Conservation (phyloP, 2,888 invertebrate species). For the Drosophila meridiana region DNA sequence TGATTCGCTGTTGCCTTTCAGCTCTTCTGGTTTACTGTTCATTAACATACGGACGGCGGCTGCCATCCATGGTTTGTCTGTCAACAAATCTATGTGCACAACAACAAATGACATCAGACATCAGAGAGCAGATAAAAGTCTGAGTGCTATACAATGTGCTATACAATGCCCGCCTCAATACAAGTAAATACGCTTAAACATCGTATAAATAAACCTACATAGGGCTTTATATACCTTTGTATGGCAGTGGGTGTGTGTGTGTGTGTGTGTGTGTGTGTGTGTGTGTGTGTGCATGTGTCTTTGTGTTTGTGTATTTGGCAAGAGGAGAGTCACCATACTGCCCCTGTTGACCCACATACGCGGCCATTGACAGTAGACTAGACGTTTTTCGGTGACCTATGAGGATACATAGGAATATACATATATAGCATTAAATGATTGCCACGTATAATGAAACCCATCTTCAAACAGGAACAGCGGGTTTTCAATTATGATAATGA, state of each 20-base stretch:
- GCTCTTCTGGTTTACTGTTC: constrained; percentile 43
- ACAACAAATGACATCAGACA: constrained; percentile 29
- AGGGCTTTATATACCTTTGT: background rate
- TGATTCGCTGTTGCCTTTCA: constrained; percentile 13
- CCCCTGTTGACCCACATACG: constrained; percentile 48
- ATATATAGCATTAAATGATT: constrained; percentile 20
- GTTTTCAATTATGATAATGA: constrained; percentile 9
- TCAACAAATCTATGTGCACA: constrained; percentile 51
- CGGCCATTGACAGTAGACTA: constrained; percentile 34
- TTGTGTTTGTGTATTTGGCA: constrained; percentile 6
- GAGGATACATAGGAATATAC: background rate
- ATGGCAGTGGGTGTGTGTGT: background rate
- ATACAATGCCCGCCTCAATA: constrained; percentile 27
- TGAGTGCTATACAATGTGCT: constrained; percentile 26
- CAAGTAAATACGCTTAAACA: constrained; percentile 36
- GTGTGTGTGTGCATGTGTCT: background rate
- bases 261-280: background rate
- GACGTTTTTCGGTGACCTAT: constrained; percentile 13
- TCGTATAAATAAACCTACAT: constrained; percentile 28
- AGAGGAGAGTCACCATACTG: constrained; percentile 8
- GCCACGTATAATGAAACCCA: background rate
- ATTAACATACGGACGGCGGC: constrained; percentile 56
- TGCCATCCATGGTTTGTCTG: constrained; percentile 30
- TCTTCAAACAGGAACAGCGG: constrained; percentile 13
- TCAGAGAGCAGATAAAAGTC: constrained; percentile 31